Conservation (phyloP, 53 echinoderm and acorn worm genomes). For the Hippasteria phrygiana region DNA sequence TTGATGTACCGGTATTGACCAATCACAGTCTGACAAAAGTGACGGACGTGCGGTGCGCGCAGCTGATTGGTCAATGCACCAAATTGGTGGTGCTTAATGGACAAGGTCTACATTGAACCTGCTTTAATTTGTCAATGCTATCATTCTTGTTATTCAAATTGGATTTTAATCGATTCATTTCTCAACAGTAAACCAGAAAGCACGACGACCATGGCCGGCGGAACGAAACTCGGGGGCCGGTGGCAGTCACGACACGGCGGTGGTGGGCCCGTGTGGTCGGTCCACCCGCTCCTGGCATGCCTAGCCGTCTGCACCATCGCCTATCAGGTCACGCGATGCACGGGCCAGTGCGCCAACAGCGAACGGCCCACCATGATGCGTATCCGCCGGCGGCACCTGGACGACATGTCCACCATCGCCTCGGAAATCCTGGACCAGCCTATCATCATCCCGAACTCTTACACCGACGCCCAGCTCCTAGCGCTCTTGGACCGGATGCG, state of each 20-base stretch:
- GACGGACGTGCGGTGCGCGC: too few species aligned
- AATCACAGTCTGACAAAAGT: too few species aligned
- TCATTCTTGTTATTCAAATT: not conserved
- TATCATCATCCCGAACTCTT: not conserved
- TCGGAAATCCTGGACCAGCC: not conserved
- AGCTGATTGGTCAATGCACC: too few species aligned
- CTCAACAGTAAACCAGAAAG: not conserved
- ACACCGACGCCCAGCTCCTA: not conserved
- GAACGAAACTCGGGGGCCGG: not conserved
- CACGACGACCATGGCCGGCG: not conserved
- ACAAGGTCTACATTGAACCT: too few species aligned
- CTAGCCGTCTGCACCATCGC: slow-evolving; percentile 9
- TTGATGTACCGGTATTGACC: too few species aligned
- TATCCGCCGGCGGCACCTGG: slow-evolving; percentile 21
- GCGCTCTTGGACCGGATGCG: slow-evolving; percentile 3
- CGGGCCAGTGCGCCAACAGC: slow-evolving; percentile 19
- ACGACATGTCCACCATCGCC: slow-evolving; percentile 15
- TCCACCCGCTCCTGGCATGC: slow-evolving; percentile 16
- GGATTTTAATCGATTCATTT: not conserved
- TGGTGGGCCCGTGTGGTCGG: slow-evolving; percentile 1
- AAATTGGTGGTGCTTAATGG: too few species aligned
- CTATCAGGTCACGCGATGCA: slow-evolving; percentile 10
- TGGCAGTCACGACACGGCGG: not conserved
- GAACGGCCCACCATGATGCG: slow-evolving; percentile 30
- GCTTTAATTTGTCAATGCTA: not conserved